Percentiles rank a stretch among this genome's conserved stretches.
phyloP scores from a whole-genome alignment of 2,113 vertebrate genomes.

The Pedionomus torquatus region DNA sequence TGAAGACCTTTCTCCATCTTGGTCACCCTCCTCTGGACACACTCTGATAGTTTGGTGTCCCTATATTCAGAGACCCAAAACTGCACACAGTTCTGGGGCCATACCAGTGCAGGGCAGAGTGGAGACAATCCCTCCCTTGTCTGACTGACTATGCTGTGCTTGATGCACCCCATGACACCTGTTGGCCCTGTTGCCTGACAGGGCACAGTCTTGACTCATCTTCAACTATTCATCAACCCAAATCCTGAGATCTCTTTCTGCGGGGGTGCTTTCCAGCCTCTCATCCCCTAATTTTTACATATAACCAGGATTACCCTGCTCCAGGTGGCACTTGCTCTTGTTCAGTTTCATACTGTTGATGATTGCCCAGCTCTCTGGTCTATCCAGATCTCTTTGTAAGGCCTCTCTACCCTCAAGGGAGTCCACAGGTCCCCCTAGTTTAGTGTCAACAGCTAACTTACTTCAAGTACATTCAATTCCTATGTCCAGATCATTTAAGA shows the following conservation, averaged over 20 bases:
- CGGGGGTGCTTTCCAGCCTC: too few species aligned
- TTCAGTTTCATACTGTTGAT: too few species aligned
- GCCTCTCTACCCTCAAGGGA: too few species aligned
- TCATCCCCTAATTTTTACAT: too few species aligned
- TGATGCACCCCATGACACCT: not conserved
- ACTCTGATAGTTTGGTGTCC: not conserved
- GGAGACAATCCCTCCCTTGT: too few species aligned
- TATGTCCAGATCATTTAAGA: not conserved
- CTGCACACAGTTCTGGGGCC: rapidly evolving
- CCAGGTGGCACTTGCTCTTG: too few species aligned
- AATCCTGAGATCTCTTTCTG: not conserved
- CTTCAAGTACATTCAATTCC: not conserved
- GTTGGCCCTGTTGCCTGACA: not conserved
- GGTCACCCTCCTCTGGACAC: not conserved
- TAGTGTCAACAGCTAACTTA: too few species aligned
- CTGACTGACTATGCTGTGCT: rapidly evolving
- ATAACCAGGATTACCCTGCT: too few species aligned
- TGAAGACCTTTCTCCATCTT: not conserved
- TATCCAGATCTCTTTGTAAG: too few species aligned
- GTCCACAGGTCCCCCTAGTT: too few species aligned
- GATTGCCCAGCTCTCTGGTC: too few species aligned
- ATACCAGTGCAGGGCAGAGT: too few species aligned
- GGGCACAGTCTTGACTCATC: not conserved
- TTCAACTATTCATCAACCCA: not conserved
- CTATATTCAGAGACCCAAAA: not conserved